Evolutionary conservation across 2,888 invertebrate genomes (phyloP).

Genomic region (Pseudococcus longispinus): DNA sequence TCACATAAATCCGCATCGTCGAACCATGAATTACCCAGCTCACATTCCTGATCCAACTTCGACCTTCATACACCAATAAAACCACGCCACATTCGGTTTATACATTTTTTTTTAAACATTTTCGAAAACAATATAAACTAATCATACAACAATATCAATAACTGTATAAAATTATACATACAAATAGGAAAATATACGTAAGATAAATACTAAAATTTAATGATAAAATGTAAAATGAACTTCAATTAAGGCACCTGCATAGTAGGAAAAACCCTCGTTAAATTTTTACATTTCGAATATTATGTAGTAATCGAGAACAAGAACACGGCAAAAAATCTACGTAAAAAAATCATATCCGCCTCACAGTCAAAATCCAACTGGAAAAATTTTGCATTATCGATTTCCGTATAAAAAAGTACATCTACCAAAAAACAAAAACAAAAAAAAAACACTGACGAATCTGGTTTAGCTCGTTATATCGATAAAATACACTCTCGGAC

Average conservation of each 20-base stretch:
- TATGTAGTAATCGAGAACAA: slow-evolving; percentile 9
- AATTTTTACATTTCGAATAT: neutral
- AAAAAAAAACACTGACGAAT: neutral
- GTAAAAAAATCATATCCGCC: neutral
- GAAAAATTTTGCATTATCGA: neutral
- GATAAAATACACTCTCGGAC: neutral
- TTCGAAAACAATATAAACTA: slow-evolving; percentile 43
- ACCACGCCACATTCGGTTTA: neutral
- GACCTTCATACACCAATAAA: neutral
- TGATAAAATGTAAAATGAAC: slow-evolving; percentile 42
- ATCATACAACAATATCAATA: slow-evolving; percentile 50
- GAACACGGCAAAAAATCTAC: neutral
- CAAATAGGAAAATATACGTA: slow-evolving; percentile 30
- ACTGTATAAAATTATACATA: slow-evolving; percentile 48
- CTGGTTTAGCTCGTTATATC: neutral
- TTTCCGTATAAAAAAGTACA: neutral
- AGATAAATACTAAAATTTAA: slow-evolving; percentile 37
- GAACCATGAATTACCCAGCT: no score
- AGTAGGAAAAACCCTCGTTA: neutral
- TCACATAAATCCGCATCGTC: no score
- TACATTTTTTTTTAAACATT: slow-evolving; percentile 48
- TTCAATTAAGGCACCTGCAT: slow-evolving; percentile 37
- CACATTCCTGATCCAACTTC: no score
- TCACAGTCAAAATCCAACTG: neutral
- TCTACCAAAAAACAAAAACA: neutral